phyloP scores from a whole-genome alignment of 92 coral and sea anemone genomes.

The Porites lobata region DNA sequence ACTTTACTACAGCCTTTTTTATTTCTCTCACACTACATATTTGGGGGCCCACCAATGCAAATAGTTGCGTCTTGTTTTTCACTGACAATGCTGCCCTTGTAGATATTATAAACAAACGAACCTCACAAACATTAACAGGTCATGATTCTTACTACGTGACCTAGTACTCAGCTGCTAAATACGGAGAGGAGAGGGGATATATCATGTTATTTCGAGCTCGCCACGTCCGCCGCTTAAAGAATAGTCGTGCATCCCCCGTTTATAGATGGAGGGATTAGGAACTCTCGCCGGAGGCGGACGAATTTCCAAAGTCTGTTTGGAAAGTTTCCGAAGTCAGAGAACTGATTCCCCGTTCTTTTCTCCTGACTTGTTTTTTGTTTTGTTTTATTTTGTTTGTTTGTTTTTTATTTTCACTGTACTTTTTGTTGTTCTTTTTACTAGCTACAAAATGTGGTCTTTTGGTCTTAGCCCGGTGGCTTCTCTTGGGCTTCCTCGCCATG shows the following conservation, averaged over 20 bases:
- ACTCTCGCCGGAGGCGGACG: background rate
- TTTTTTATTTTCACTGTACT: too few relatives aligned
- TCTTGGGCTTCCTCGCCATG: too few relatives aligned
- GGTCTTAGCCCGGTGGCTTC: too few relatives aligned
- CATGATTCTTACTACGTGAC: slow-evolving; percentile 16
- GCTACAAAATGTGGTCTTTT: too few relatives aligned
- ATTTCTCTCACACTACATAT: slow-evolving; percentile 40
- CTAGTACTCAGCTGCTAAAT: slow-evolving; percentile 11
- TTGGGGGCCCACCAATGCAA: slow-evolving; percentile 41
- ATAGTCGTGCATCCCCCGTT: slow-evolving; percentile 28
- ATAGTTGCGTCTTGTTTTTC: slow-evolving; percentile 31
- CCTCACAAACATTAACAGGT: slow-evolving; percentile 22
- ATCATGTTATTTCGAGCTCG: slow-evolving; percentile 31
- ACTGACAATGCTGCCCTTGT: slow-evolving; percentile 54
- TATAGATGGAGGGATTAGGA: slow-evolving; percentile 7
- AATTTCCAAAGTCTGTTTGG: slow-evolving; percentile 29
- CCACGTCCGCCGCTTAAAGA: slow-evolving; percentile 36
- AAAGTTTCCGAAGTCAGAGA: background rate
- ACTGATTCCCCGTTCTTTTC: too few relatives aligned
- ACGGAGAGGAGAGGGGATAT: background rate
- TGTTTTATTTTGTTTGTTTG: too few relatives aligned
- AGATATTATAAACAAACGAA: slow-evolving; percentile 29
- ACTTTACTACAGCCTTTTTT: slow-evolving; percentile 31
- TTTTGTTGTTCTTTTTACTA: too few relatives aligned
- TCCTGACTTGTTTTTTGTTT: too few relatives aligned